phyloP scores from a whole-genome alignment of 2,888 invertebrate species.

The Drymonia ruficornis region DNA sequence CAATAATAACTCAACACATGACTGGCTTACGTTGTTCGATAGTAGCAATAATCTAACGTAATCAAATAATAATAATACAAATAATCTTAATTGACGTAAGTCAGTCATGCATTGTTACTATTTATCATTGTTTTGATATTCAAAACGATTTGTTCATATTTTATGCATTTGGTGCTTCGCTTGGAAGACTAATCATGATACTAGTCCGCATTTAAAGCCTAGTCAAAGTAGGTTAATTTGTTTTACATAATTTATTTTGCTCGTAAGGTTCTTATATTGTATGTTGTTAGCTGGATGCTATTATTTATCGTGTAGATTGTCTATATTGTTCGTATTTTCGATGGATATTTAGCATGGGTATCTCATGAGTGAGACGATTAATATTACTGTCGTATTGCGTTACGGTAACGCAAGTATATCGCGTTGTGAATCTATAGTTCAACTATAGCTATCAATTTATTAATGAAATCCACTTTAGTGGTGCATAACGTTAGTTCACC shows the following conservation, averaged over 20 bases:
- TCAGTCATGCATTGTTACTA: constrained; percentile 39
- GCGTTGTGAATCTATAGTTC: constrained; percentile 1
- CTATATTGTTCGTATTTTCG: constrained; percentile 27
- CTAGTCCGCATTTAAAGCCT: constrained; percentile 47
- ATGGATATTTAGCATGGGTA: constrained; percentile 27
- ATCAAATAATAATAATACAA: constrained; percentile 35
- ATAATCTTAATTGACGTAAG: constrained; percentile 45
- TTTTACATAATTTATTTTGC: constrained; percentile 33
- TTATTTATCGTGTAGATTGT: constrained; percentile 37
- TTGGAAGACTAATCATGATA: constrained; percentile 50
- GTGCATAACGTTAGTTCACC: constrained; percentile 9
- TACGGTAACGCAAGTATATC: constrained; percentile 1
- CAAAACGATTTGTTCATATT: constrained; percentile 40
- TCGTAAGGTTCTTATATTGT: constrained; percentile 25
- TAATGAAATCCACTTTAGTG: not conserved
- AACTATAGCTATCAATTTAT: not conserved
- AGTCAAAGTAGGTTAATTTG: constrained; percentile 34
- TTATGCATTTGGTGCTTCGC: constrained; percentile 63
- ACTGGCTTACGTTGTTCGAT: constrained; percentile 48
- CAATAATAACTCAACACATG: constrained; percentile 21
- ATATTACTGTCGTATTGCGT: not conserved
- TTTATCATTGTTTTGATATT: constrained; percentile 40
- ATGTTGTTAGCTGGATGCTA: constrained; percentile 29
- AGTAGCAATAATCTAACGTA: constrained; percentile 48
- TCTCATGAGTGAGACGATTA: constrained; percentile 11